Evolutionary conservation across 2,888 invertebrate species (phyloP).

Genomic region (Acleris laterana): DNA sequence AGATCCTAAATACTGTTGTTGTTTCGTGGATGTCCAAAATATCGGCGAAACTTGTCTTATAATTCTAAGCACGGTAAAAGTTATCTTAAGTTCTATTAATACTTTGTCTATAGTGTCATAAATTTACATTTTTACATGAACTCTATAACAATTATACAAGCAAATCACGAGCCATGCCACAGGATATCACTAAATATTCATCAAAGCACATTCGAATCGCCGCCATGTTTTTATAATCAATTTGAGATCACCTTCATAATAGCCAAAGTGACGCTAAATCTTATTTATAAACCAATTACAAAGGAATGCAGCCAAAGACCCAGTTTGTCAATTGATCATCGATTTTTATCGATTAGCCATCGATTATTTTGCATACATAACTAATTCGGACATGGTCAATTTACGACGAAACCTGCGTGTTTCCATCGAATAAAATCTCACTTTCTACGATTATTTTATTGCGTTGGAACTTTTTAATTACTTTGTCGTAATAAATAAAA

Average conservation of each 20-base stretch:
- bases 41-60: too few species aligned
- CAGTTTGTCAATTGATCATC: slow-evolving; percentile 26
- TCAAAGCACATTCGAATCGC: neutral
- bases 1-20: too few species aligned
- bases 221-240: neutral
- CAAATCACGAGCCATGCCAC: too few species aligned
- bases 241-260: neutral
- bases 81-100: too few species aligned
- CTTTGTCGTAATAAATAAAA: slow-evolving; percentile 28
- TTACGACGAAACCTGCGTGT: slow-evolving; percentile 20
- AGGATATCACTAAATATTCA: too few species aligned
- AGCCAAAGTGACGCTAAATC: slow-evolving; percentile 1
- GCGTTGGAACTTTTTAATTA: slow-evolving; percentile 19
- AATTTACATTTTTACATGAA: too few species aligned
- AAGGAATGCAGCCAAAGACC: slow-evolving; percentile 16
- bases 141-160: too few species aligned
- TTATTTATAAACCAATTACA: slow-evolving; percentile 2
- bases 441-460: slow-evolving; percentile 34
- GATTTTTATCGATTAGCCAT: slow-evolving; percentile 14
- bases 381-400: slow-evolving; percentile 3
- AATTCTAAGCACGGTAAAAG: too few species aligned
- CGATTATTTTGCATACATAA: slow-evolving; percentile 31
- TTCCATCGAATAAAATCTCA: slow-evolving; percentile 15
- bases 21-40: too few species aligned
- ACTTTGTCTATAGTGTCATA: too few species aligned